phyloP scores from a whole-genome alignment of 2,113 vertebrate genomes.

The Porphyrio hochstetteri region DNA sequence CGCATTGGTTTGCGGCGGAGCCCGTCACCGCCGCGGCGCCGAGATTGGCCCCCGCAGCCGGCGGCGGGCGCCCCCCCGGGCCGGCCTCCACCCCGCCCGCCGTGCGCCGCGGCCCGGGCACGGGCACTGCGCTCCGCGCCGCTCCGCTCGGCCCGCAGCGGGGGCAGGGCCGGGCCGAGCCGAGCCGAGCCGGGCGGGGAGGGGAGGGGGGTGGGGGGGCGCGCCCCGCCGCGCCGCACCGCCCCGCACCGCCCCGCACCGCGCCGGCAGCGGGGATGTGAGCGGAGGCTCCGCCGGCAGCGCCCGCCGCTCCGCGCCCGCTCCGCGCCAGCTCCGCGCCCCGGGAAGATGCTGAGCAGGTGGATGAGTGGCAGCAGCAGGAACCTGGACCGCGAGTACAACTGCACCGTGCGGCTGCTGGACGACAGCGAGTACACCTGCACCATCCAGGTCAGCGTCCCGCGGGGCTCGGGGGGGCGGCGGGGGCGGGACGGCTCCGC shows the following conservation, averaged over 20 bases:
- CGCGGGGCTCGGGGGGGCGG: background rate
- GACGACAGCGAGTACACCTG: constrained; percentile 97
- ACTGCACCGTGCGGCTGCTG: constrained; percentile 94
- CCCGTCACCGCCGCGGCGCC: background rate
- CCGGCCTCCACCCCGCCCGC: constrained; percentile 26
- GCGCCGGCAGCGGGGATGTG: constrained; percentile 36
- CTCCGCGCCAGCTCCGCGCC: constrained; percentile 43
- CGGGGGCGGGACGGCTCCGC: too few relatives aligned
- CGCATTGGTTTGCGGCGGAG: background rate
- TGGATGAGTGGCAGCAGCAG: constrained; percentile 95
- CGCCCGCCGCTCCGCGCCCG: background rate
- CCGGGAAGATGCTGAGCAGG: constrained; percentile 94
- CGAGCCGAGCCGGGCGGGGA: background rate
- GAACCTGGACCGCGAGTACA: constrained; percentile 94
- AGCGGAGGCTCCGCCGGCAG: constrained; percentile 37
- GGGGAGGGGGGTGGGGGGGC: background rate
- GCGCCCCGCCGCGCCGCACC: background rate
- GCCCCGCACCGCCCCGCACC: constrained; percentile 3
- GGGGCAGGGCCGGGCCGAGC: background rate
- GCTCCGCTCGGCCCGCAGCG: background rate
- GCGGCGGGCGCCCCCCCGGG: constrained; percentile 47
- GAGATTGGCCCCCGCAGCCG: constrained; percentile 10
- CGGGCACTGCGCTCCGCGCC: background rate
- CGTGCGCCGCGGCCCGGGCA: background rate
- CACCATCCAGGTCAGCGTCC: constrained; percentile 88